Base-by-base conservation (phyloP, 1,140 invertebrate species). In the Drosophila erecta region DNA sequence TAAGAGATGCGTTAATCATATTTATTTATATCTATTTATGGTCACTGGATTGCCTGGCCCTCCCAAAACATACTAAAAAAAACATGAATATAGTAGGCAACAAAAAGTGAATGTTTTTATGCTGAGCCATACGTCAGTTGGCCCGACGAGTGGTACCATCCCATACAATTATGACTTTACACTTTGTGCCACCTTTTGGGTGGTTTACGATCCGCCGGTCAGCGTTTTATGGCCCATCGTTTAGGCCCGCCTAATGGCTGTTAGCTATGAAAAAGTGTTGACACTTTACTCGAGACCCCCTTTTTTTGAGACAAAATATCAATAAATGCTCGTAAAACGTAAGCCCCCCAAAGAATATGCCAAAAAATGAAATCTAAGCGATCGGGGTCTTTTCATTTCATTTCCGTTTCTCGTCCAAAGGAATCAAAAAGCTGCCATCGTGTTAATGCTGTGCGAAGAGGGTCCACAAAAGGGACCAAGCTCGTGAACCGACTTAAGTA, bases 61-160 rank as follows among this genome's bases (percentile, higher is more conserved):
- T 81, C 61, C 69, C 61, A 75, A 80, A 30, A 70, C 4, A 44
- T 20, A 27, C 3, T 10, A 30, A 49, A 49, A 71, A 30, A 30
- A 10, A 17, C 1, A 17, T 17, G 2, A 2, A 8, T 10, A 65
- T 70, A 65, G 77, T n/a, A 11, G 22, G 17, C 61, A 67, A 46
- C 35, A 87, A 85, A 86, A 87, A 87, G 83, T 86, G 83, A 86
- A 86, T 86, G 81, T 75, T 60, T 86, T 86, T 86, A 86, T 87
- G 81, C 79, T 75, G 74, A 76, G 72, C 81, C 75, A 81, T 80
- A 57, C 72, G 46, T 81, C 72, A 64, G 62, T 17, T 30, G n/a
- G 3, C n/a, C n/a, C 37, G 40, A 17, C 37, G 41, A 37, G 27
- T 22, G n/a, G 51, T 67, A 17, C 40, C 54, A 56, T 40, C 57